Evolutionary conservation across 2,797 vertebrate species (phyloP), one percentile per base, ranked within the genome.

Genomic region (Hoplostethus atlanticus): DNA sequence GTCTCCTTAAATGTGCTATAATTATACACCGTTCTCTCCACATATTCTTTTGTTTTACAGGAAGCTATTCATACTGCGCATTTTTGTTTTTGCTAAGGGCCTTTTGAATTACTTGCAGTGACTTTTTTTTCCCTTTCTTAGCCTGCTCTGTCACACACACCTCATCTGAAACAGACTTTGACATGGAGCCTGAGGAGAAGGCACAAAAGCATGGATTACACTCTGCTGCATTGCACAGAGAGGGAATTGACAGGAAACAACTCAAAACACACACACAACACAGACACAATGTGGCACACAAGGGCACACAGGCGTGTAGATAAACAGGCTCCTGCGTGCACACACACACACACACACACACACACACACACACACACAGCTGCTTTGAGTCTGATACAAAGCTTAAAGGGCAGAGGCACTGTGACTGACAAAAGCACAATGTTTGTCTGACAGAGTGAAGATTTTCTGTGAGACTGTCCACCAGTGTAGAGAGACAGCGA

Each of bases 131-230:
- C 12, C 53, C 73, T 79, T 67, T 77, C 73, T 58, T 80, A 73
- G 78, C 52, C 76, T 84, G 73, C 64, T 86, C 77, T 80, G 83
- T 82, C 86, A 86, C 74, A 84, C 84, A 83, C 73, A 76, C 85
- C 83, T 91, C 79, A 84, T 81, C 66, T 31, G 58, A 89, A 89
- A 90, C 72, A 81, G 79, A 87, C 81, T 89, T 92, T 87, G 85
- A 91, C 88, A 84, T 65, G 71, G 44, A 77, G 86, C 88, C 90
- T 40, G 79, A 86, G 84, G 87, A 87, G 68, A 62, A 82, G 48
- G 77, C 83, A 79, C 58, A 84, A 67, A 85, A 72, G 71, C 75
- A 72, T 42, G 79, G 72, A 81, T 90, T 72, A 76, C 80, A 75
- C 68, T 72, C 71, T 71, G 81, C 74, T 77, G 76, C 76, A 71